Evolutionary conservation across 2,888 invertebrate genomes (phyloP), one percentile per base, ranked within the genome.

Genomic region (Exocentrus adspersus): DNA sequence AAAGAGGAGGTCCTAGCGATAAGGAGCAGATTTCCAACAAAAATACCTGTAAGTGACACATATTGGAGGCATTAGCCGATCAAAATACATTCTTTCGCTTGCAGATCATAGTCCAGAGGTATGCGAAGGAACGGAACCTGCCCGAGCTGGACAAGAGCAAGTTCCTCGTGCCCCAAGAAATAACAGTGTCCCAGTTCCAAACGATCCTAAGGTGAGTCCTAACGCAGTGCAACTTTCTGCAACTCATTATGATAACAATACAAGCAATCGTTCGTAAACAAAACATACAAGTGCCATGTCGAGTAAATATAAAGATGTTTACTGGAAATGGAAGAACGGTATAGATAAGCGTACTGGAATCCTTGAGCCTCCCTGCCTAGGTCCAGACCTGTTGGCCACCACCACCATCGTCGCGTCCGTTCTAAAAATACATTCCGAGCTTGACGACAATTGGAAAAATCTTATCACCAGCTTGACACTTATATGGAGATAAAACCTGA

Each of bases 121-220:
- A 90, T 78, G 86, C 88, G 75, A 93, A 91, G 78, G 95, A 95
- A 82, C 88, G 86, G 72, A 87, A 86, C 70, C 84, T 95, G 64
- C 94, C 94, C 7, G 81, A 88, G 10, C 79, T 95, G 80, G 93
- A 93, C 79, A 95, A 94, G 84, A 89, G 90, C 0, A 95, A 95
- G 82, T 95, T 93, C 83, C 83, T 95, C 75, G 94, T 95, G 10
- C 95, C 95, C 1, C 92, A 93, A 85, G 94, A 94, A 80, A 88
- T 94, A 48, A 92, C 94, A 0, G 92, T 95, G 89, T 93, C 94
- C 51, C 94, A 95, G 82, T 92, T 95, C 78, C 86, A 93, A 73
- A 90, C 91, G 65, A 92, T 95, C 64, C 92, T 95, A 82, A 91
- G 92, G 94, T 94, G 85, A 84, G 82, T 79, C 45, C 45, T 17